Percentiles rank a stretch among this genome's conserved stretches.
Evolutionary conservation across 2,888 invertebrate species (phyloP).

Genomic region (Norana najaformis): DNA sequence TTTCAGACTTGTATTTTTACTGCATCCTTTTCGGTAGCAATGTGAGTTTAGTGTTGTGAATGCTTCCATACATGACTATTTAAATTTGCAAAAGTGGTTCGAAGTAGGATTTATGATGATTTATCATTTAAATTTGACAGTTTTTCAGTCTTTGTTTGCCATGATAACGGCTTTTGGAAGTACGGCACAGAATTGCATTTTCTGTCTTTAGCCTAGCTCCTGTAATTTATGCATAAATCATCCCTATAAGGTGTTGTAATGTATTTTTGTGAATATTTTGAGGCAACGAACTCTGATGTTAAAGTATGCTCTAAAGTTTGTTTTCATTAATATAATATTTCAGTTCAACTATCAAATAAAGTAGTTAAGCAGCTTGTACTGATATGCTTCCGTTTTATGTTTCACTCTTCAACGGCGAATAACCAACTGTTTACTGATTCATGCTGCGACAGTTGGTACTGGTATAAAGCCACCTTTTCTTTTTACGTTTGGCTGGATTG

Average conservation of each 20-base stretch:
- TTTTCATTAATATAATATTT: not conserved
- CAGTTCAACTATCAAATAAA: not conserved
- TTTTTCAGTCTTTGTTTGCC: not conserved
- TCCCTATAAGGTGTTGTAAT: not conserved
- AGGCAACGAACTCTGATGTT: not conserved
- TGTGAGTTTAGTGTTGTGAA: not conserved
- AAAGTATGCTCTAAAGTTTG: too few relatives aligned
- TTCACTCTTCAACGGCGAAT: not conserved
- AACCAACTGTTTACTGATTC: not conserved
- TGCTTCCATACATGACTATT: too few relatives aligned
- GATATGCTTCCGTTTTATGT: not conserved
- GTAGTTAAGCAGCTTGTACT: slow-evolving; percentile 13
- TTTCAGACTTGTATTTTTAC: not conserved
- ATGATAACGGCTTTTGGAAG: not conserved
- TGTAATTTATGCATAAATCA: too few relatives aligned
- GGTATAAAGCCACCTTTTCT: not conserved
- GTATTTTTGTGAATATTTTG: not conserved
- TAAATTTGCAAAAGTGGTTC: not conserved
- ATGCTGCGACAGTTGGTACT: not conserved
- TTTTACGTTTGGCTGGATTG: not conserved
- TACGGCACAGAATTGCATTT: not conserved
- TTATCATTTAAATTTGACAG: too few relatives aligned
- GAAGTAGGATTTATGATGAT: not conserved
- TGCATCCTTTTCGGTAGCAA: too few relatives aligned
- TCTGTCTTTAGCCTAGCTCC: too few relatives aligned